Evolutionary conservation across 2,113 vertebrate species (phyloP).

Genomic region (Leptobrachium ailaonicum): DNA sequence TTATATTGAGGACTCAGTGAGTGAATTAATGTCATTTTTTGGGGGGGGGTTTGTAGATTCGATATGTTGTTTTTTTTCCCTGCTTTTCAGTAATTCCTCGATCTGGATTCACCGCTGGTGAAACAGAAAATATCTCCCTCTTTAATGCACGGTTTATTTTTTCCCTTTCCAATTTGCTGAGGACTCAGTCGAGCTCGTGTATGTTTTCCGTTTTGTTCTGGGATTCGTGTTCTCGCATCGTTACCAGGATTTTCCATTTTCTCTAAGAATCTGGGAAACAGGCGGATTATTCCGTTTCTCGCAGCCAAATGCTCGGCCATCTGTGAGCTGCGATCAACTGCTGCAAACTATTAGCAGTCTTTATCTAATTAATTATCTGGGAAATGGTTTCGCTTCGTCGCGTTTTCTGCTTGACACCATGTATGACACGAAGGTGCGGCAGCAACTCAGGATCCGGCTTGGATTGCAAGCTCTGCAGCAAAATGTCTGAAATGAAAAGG

Average conservation of each 20-base stretch:
- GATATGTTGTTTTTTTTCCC: too few relatives aligned
- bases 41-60: too few relatives aligned
- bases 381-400: constrained; percentile 11
- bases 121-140: background rate
- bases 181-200: background rate
- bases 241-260: constrained; percentile 4
- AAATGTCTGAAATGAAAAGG: background rate
- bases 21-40: too few relatives aligned
- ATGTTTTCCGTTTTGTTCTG: background rate
- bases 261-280: constrained; percentile 34
- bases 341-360: constrained; percentile 33
- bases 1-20: too few relatives aligned
- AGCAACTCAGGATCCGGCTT: background rate
- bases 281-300: constrained; percentile 17
- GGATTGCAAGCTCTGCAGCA: constrained; percentile 7
- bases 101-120: too few relatives aligned
- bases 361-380: constrained; percentile 49
- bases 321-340: constrained; percentile 36
- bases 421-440: too few relatives aligned
- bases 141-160: background rate
- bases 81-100: too few relatives aligned
- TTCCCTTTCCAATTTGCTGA: background rate
- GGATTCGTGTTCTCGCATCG: background rate
- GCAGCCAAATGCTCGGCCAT: constrained; percentile 46
- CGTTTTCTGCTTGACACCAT: background rate